phyloP scores from a whole-genome alignment of 2,888 invertebrate genomes.

The Drosophila falleni region DNA sequence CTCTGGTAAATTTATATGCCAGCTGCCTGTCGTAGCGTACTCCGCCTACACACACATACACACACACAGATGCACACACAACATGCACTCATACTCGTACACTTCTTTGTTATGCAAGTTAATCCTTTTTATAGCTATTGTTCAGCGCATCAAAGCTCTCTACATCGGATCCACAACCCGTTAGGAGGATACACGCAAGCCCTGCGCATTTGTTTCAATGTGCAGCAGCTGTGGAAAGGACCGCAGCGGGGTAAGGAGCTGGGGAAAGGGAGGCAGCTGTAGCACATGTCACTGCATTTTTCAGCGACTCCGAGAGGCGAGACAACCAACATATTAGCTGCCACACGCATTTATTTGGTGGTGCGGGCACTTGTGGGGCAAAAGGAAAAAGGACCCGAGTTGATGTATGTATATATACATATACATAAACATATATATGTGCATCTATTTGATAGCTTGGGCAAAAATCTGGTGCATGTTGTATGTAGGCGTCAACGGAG shows the following conservation, averaged over 20 bases:
- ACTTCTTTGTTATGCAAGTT: constrained; percentile 79
- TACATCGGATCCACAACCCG: constrained; percentile 35
- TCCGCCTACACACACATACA: constrained; percentile 38
- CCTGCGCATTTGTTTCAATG: constrained; percentile 71
- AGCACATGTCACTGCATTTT: constrained; percentile 82
- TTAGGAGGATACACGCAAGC: constrained; percentile 52
- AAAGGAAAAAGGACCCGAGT: constrained; percentile 21
- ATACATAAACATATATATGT: constrained; percentile 47
- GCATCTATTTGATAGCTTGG: constrained; percentile 72
- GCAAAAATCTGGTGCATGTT: constrained; percentile 75
- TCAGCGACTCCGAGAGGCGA: constrained; percentile 73
- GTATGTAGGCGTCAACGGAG: constrained; percentile 51
- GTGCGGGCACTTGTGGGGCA: constrained; percentile 13
- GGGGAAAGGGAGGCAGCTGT: constrained; percentile 41
- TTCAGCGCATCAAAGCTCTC: constrained; percentile 75
- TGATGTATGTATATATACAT: constrained; percentile 59
- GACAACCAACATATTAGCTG: constrained; percentile 78
- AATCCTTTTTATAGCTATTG: constrained; percentile 79
- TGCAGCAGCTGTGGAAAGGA: constrained; percentile 24
- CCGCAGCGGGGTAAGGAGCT: not conserved
- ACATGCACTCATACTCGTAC: constrained; percentile 3
- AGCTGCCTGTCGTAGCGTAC: constrained; percentile 51
- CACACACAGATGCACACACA: not conserved
- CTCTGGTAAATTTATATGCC: constrained; percentile 70
- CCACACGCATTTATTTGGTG: constrained; percentile 53